These are phyloP conservation scores for Cygnus buccinator DNA, from an alignment of 2,113 vertebrate genomes.

Conservation along the genomic window DNA sequence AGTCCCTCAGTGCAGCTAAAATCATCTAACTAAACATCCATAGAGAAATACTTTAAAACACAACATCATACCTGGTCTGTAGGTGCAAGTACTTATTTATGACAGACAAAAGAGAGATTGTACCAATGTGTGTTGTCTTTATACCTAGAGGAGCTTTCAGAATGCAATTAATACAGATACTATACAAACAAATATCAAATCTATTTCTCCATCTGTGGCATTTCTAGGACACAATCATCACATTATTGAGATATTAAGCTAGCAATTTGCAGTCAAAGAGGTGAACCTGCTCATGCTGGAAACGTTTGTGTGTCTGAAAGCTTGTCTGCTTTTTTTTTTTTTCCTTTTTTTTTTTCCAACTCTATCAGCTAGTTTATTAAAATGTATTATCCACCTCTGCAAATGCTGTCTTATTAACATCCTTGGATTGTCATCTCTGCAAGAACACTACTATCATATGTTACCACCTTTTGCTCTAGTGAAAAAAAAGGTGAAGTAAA, in stretches of 20 bases:
- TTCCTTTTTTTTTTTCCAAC: not conserved
- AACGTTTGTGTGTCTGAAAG: constrained; percentile 9
- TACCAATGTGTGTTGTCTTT: not conserved
- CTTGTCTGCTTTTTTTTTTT: not conserved
- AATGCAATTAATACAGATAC: not conserved
- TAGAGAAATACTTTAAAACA: not conserved
- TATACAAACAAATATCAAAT: not conserved
- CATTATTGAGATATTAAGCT: not conserved
- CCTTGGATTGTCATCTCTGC: not conserved
- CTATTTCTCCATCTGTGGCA: not conserved
- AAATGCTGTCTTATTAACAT: constrained; percentile 19
- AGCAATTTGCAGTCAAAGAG: not conserved
- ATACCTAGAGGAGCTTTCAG: not conserved
- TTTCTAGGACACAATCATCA: not conserved
- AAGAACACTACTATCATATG: not conserved
- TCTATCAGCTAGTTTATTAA: constrained; percentile 17
- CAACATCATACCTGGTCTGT: not conserved
- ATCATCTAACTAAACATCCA: not conserved
- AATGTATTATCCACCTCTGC: constrained; percentile 19
- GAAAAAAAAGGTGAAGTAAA: not conserved
- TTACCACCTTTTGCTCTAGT: constrained; percentile 20
- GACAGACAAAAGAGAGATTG: not conserved
- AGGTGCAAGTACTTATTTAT: not conserved
- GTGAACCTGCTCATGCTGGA: not conserved
- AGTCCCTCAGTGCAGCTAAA: not conserved